Evolutionary conservation across 2,113 vertebrate genomes (phyloP).

Genomic region (Bubalus kerabau): DNA sequence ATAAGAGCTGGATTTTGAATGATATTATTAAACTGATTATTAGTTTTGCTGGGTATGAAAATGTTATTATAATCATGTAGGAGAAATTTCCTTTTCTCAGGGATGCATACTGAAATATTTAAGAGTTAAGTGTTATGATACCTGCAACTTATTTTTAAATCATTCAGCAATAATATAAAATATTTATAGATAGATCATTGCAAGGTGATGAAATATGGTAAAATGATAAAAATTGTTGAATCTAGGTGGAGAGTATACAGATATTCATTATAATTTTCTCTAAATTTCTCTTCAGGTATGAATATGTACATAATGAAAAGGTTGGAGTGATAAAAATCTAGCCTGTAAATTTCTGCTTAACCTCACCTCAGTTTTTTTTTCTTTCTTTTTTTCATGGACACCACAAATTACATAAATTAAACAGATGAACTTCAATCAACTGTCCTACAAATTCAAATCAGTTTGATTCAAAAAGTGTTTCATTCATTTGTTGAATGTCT

Average conservation of each 20-base stretch:
- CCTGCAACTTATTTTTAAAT: conserved; percentile 6
- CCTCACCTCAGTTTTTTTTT: not conserved
- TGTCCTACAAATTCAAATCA: not conserved
- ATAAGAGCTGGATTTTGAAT: not conserved
- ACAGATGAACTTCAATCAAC: not conserved
- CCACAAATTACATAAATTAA: not conserved
- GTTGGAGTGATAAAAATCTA: not conserved
- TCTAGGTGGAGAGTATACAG: not conserved
- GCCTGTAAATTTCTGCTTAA: not conserved
- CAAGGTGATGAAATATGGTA: not conserved
- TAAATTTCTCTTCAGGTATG: not conserved
- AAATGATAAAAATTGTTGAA: not conserved
- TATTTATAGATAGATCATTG: not conserved
- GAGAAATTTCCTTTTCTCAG: not conserved
- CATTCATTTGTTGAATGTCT: not conserved
- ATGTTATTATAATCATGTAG: not conserved
- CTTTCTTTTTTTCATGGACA: not conserved
- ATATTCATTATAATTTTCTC: not conserved
- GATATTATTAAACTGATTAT: not conserved
- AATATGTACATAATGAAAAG: not conserved
- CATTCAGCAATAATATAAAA: not conserved
- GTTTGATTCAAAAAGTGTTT: not conserved
- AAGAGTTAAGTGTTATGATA: not conserved
- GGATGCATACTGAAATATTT: not conserved
- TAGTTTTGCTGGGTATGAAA: not conserved